Evolutionary conservation across 1,140 invertebrate species (phyloP).

Genomic region (Aradophagus sp.): DNA sequence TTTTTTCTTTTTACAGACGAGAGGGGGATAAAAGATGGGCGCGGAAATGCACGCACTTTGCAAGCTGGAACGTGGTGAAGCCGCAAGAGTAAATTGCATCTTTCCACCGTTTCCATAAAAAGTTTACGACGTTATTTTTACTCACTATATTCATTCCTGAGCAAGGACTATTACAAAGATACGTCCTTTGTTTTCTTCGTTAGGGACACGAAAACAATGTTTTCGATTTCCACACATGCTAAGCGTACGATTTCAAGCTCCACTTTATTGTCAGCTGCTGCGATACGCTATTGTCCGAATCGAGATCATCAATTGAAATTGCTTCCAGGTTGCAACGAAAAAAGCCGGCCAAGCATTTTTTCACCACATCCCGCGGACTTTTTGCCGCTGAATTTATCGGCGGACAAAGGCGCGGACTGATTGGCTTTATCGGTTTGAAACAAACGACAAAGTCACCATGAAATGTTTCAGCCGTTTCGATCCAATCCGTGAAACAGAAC

Average conservation of each 20-base stretch:
- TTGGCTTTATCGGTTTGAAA: conserved; percentile 4
- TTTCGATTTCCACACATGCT: conserved; percentile 4
- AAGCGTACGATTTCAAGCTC: neutral
- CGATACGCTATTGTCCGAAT: too few relatives aligned
- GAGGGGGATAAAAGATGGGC: too few relatives aligned
- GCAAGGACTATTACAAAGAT: too few relatives aligned
- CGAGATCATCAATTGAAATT: too few relatives aligned
- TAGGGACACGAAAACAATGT: conserved; percentile 12
- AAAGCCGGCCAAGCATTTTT: neutral
- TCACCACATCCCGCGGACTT: conserved; percentile 1
- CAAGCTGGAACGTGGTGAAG: too few relatives aligned
- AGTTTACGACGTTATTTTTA: too few relatives aligned
- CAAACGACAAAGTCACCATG: conserved; percentile 7
- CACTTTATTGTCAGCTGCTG: neutral
- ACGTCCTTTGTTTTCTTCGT: too few relatives aligned
- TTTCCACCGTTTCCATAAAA: too few relatives aligned
- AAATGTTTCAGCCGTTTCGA: conserved; percentile 16
- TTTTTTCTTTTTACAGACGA: too few relatives aligned
- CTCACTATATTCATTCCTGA: too few relatives aligned
- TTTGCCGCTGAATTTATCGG: neutral
- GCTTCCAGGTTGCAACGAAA: neutral
- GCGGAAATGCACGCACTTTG: too few relatives aligned
- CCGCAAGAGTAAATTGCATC: too few relatives aligned
- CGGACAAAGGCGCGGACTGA: neutral
- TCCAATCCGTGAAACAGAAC: conserved; percentile 15